Evolutionary conservation across 2,797 vertebrate species (phyloP).

Genomic region (Chloroceryle amazona): DNA sequence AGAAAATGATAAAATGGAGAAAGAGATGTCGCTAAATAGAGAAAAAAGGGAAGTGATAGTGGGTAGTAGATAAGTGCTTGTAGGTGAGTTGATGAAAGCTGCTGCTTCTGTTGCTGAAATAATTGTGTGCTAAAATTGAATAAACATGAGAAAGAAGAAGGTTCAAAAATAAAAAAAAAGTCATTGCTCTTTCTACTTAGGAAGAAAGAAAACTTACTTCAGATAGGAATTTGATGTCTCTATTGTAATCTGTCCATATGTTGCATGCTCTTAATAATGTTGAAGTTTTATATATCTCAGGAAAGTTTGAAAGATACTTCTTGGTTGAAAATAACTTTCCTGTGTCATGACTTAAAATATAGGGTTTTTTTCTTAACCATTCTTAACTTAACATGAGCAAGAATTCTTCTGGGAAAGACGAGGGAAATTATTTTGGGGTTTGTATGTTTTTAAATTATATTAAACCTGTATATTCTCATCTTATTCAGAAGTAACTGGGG

Average conservation of each 20-base stretch:
- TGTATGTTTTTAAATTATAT: background rate
- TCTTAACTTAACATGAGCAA: background rate
- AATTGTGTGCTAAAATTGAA: background rate
- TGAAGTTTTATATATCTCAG: background rate
- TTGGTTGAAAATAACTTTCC: background rate
- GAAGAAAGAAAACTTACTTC: background rate
- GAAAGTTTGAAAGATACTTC: background rate
- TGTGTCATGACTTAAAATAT: background rate
- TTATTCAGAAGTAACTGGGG: background rate
- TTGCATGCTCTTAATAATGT: background rate
- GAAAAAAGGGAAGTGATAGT: background rate
- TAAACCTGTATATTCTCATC: background rate
- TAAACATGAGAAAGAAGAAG: background rate
- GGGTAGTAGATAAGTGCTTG: background rate
- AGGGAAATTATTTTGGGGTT: background rate
- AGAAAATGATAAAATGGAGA: background rate
- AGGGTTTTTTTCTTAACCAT: background rate
- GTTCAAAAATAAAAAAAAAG: background rate
- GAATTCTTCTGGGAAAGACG: background rate
- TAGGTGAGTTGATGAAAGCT: background rate
- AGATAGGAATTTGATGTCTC: background rate
- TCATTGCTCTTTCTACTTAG: background rate
- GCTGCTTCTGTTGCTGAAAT: background rate
- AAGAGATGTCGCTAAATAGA: background rate
- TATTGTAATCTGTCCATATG: background rate